Base-by-base conservation (phyloP, 1,140 invertebrate genomes). In the Tetramorium alpestre region DNA sequence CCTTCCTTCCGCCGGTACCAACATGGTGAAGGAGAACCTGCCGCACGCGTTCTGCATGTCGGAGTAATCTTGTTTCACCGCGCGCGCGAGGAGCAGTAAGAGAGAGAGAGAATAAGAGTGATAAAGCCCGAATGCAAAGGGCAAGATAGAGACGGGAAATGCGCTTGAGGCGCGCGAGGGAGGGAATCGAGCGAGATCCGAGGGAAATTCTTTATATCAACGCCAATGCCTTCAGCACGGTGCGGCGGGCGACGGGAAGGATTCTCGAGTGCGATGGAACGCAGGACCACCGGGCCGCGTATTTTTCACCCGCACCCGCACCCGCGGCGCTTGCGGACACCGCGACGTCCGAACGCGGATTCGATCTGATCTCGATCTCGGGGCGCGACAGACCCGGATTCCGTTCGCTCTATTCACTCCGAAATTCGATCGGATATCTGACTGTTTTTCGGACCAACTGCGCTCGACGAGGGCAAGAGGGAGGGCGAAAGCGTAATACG, bases 11-110 rank as follows among this genome's bases (percentile, higher is more conserved):
- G 58, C 49, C 44, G 56, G 41, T 49, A 78, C 62, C 25, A 73
- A 70, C 60, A 60, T 51, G 6, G n/a, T n/a, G 62, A 85, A 91
- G 80, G 77, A 91, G 82, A 91, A 89, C 85, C 78, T 85, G 64
- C 69, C 87, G 77, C 77, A 84, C 85, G 82, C 86, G 81, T 80
- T 76, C 92, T 72, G 60, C 88, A 91, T 86, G 65, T 86, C 88
- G 86, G 86, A 88, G 89, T 94, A 94, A 94, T 94, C 93, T 94
- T 93, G 92, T 94, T 94, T 93, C 92, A 88, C 70, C 76, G 86
- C 85, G 75, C 76, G 69, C 62, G 72, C 47, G 60, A 56, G 70
- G 75, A 86, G 76, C 88, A 89, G 62, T 56, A 25, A 33, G 33
- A 62, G 67, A 38, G 60, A 49, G 51, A n/a, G 75, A 67, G 70